Evolutionary conservation across 2,113 vertebrate species (phyloP).

Genomic region (Scytalopus superciliaris): DNA sequence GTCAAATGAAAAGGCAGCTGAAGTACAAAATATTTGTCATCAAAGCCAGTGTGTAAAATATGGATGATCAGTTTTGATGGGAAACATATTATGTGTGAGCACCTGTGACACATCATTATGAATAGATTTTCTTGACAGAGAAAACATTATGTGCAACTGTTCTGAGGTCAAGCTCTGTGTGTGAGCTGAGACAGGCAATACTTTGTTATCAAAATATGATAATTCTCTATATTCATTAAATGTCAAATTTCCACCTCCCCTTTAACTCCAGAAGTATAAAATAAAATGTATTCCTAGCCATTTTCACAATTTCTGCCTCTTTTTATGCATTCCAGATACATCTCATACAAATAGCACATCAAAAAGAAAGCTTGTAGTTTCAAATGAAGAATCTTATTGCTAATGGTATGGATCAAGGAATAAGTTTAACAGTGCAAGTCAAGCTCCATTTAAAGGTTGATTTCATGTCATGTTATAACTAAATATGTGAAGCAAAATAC

Average conservation of each 20-base stretch:
- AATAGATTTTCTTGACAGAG: not conserved
- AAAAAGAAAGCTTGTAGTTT: not conserved
- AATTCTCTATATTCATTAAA: not conserved
- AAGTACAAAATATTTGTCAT: slow-evolving; percentile 49
- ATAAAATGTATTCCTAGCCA: not conserved
- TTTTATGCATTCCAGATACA: not conserved
- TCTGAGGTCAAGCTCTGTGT: slow-evolving; percentile 16
- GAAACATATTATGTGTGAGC: slow-evolving; percentile 29
- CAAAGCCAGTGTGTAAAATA: slow-evolving; percentile 26
- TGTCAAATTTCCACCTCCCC: not conserved
- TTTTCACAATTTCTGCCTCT: not conserved
- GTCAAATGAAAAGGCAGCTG: slow-evolving; percentile 20
- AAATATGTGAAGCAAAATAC: not conserved
- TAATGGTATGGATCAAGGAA: not conserved
- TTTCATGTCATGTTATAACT: not conserved
- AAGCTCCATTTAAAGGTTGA: not conserved
- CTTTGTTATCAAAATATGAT: not conserved
- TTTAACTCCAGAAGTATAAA: not conserved
- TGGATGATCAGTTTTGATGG: not conserved
- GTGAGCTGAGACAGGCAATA: not conserved
- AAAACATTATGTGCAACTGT: not conserved
- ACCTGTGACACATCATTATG: slow-evolving; percentile 5
- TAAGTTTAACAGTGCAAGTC: not conserved
- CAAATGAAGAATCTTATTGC: not conserved
- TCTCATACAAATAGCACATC: not conserved